Conservation (phyloP, 2,888 invertebrate species). For the Volucella zonaria region DNA sequence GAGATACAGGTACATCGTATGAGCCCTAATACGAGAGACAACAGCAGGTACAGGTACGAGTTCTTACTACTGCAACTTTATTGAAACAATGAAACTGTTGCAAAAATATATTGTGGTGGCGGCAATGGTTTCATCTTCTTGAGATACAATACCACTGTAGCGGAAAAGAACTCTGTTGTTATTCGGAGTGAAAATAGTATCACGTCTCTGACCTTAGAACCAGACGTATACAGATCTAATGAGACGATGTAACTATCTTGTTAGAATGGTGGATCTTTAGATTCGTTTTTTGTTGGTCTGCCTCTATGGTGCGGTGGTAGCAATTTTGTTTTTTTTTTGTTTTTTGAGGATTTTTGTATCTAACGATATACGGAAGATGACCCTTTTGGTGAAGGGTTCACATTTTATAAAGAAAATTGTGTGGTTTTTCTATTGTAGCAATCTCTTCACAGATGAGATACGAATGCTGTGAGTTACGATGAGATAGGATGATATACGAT, state of each 20-base stretch:
- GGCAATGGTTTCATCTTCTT: slow-evolving; percentile 57
- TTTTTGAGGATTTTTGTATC: slow-evolving; percentile 31
- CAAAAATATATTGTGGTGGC: slow-evolving; percentile 1
- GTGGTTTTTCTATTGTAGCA: slow-evolving; percentile 45
- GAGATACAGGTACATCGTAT: slow-evolving; percentile 23
- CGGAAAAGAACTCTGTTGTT: slow-evolving; percentile 52
- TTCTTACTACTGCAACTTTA: slow-evolving; percentile 13
- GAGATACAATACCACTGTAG: slow-evolving; percentile 12
- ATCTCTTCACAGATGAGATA: slow-evolving; percentile 63
- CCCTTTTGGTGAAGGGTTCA: slow-evolving; percentile 54
- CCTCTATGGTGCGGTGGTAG: slow-evolving; percentile 25
- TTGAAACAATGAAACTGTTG: slow-evolving; percentile 35
- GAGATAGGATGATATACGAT: slow-evolving; percentile 50
- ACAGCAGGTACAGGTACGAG: not conserved
- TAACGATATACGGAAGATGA: slow-evolving; percentile 46
- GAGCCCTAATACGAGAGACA: not conserved
- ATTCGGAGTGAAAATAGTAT: slow-evolving; percentile 73
- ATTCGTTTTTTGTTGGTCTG: not conserved
- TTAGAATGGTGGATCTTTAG: slow-evolving; percentile 48
- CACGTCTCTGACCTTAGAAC: slow-evolving; percentile 71
- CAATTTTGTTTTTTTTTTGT: slow-evolving; percentile 16
- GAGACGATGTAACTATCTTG: slow-evolving; percentile 69
- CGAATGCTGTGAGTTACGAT: slow-evolving; percentile 32
- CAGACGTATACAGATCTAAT: slow-evolving; percentile 70
- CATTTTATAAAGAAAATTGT: slow-evolving; percentile 57